Percentiles rank a stretch among this genome's conserved stretches.
phyloP scores from a whole-genome alignment of 2,113 vertebrate genomes.

The Mus pahari region DNA sequence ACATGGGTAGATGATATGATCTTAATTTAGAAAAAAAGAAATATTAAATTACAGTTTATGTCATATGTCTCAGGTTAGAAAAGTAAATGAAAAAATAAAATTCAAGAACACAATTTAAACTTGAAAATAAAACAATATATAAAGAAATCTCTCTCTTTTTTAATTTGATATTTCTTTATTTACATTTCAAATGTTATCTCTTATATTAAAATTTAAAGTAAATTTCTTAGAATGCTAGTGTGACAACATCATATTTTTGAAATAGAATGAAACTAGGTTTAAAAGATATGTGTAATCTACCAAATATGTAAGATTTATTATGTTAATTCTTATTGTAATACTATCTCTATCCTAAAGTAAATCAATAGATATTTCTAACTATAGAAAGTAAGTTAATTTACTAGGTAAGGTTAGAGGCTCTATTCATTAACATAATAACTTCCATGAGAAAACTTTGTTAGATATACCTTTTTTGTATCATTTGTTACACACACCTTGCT shows the following conservation, averaged over 20 bases:
- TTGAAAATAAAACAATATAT: no score
- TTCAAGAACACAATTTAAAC: no score
- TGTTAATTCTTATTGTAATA: constrained; percentile 31
- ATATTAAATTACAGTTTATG: no score
- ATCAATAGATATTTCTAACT: not conserved
- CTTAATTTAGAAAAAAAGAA: no score
- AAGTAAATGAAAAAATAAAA: no score
- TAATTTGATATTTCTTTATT: no score
- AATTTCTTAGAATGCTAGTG: not conserved
- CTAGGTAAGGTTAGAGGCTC: not conserved
- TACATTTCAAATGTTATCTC: no score
- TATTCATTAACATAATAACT: not conserved
- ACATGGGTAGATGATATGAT: no score
- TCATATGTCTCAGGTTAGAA: no score
- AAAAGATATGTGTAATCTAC: not conserved
- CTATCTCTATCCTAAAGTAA: not conserved
- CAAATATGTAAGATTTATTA: constrained; percentile 11
- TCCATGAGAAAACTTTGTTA: not conserved
- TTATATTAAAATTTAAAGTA: not conserved
- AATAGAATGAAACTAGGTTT: not conserved
- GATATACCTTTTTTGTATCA: not conserved
- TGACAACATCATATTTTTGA: not conserved
- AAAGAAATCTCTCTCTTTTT: not conserved
- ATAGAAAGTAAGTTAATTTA: constrained; percentile 22
- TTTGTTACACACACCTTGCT: not conserved